Evolutionary conservation across 2,113 vertebrate genomes (phyloP).

Genomic region (Excalfactoria chinensis): DNA sequence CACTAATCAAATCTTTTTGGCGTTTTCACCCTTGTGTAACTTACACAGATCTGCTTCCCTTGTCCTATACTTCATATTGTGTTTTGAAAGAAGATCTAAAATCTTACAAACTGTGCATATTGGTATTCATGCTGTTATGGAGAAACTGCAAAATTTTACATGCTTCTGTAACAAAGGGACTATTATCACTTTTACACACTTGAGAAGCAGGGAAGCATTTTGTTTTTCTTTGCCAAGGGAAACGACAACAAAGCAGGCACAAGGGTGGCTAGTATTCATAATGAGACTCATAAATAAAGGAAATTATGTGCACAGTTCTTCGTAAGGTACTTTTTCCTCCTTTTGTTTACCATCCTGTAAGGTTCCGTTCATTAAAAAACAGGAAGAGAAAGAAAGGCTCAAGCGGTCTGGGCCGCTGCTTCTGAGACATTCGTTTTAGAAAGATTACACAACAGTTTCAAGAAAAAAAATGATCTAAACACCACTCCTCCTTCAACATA

Average conservation of each 20-base stretch:
- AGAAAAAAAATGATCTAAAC: neutral
- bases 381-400: slow-evolving; percentile 66
- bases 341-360: slow-evolving; percentile 73
- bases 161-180: neutral
- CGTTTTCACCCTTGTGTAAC: neutral
- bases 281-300: slow-evolving; percentile 68
- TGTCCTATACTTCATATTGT: neutral
- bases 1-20: neutral
- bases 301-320: slow-evolving; percentile 69
- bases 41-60: neutral
- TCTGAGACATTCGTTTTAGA: neutral
- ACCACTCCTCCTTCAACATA: neutral
- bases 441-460: neutral
- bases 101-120: neutral
- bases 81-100: neutral
- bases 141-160: neutral
- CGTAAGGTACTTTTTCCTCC: slow-evolving; percentile 71
- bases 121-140: neutral
- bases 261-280: slow-evolving; percentile 50
- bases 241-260: slow-evolving; percentile 52
- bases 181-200: neutral
- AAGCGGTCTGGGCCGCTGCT: neutral
- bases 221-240: slow-evolving; percentile 46
- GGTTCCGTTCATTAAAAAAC: slow-evolving; percentile 69
- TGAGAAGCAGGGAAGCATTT: slow-evolving; percentile 37